phyloP scores from a whole-genome alignment of 2,113 vertebrate species.

The Odocoileus virginianus region DNA sequence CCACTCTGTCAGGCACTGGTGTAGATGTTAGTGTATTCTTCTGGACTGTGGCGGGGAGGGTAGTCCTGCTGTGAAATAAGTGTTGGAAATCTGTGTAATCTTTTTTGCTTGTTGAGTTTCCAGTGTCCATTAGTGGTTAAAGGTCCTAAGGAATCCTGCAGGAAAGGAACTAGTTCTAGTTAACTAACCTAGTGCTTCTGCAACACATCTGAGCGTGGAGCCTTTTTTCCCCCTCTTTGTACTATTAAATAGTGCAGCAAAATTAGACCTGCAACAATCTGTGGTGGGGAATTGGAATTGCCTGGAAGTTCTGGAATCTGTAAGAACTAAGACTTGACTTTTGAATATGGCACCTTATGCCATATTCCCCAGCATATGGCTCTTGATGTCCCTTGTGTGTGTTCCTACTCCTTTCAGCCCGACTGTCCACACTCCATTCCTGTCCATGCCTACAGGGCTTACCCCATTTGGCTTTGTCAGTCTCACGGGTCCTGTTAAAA shows the following conservation, averaged over 20 bases:
- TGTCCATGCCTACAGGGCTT: neutral
- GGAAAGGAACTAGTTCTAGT: neutral
- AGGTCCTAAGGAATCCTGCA: neutral
- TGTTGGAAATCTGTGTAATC: neutral
- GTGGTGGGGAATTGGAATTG: neutral
- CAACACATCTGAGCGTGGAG: neutral
- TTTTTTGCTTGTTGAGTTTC: neutral
- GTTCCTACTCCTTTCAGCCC: neutral
- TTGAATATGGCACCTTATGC: neutral
- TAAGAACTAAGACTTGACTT: neutral
- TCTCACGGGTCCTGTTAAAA: neutral
- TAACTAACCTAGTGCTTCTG: neutral
- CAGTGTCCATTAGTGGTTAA: neutral
- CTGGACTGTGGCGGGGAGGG: neutral
- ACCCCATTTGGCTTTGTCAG: neutral
- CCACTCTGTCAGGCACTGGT: neutral
- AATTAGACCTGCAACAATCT: neutral
- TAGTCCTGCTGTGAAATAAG: neutral
- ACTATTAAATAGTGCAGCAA: neutral
- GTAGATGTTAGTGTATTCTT: neutral
- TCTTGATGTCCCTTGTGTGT: neutral
- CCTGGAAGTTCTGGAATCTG: neutral
- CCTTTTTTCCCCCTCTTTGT: neutral
- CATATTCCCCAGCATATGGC: neutral
- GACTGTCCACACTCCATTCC: neutral